phyloP scores from a whole-genome alignment of 2,113 vertebrate genomes.

The Misgurnus anguillicaudatus region DNA sequence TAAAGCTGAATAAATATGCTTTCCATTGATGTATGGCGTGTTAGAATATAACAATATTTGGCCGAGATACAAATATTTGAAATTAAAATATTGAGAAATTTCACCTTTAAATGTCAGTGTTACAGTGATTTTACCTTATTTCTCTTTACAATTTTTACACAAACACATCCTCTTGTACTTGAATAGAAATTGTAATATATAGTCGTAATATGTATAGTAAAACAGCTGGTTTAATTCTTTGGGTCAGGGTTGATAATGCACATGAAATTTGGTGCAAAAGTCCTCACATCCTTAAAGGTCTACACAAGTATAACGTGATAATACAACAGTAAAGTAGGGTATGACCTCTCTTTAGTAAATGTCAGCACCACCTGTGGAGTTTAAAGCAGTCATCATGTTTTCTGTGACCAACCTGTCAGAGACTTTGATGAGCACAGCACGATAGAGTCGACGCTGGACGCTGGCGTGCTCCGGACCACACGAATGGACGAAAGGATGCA shows the following conservation, averaged over 20 bases:
- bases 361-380: conserved; percentile 18
- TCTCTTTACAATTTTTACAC: too few species aligned
- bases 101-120: too few species aligned
- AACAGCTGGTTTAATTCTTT: background rate
- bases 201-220: background rate
- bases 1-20: too few species aligned
- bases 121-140: too few species aligned
- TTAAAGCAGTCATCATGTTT: background rate
- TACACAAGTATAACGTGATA: too few species aligned
- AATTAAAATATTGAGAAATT: too few species aligned
- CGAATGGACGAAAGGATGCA: conserved; percentile 93
- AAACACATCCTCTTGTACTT: too few species aligned
- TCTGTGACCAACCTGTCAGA: conserved; percentile 81
- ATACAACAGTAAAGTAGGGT: background rate
- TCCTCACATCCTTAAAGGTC: background rate
- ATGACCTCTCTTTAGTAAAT: background rate
- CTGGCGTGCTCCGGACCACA: conserved; percentile 81
- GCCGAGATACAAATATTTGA: too few species aligned
- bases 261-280: background rate
- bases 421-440: conserved; percentile 90
- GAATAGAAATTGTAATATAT: too few species aligned
- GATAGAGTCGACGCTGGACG: conserved; percentile 87
- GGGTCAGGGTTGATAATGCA: background rate
- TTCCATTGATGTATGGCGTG: too few species aligned
- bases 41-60: too few species aligned